Evolutionary conservation across 2,113 vertebrate genomes (phyloP).

Genomic region (Apodemus sylvaticus): DNA sequence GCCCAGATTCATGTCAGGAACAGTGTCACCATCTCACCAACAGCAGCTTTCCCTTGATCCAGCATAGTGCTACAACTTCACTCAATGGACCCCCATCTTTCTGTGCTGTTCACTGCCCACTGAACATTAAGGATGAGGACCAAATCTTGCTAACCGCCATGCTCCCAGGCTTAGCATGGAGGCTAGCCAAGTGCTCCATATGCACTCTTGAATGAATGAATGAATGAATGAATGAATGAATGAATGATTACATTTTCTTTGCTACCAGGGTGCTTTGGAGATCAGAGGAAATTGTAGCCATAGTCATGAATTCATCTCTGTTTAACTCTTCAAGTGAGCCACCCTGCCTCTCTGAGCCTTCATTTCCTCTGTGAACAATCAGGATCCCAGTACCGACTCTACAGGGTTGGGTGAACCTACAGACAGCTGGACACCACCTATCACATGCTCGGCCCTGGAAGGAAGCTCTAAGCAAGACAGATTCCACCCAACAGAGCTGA

Average conservation of each 20-base stretch:
- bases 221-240: neutral
- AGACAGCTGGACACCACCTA: fast-evolving
- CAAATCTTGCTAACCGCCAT: neutral
- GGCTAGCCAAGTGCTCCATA: neutral
- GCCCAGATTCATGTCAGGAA: fast-evolving
- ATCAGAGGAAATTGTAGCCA: neutral
- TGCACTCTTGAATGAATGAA: neutral
- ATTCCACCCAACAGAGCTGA: neutral
- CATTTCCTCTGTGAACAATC: neutral
- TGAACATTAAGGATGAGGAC: fast-evolving
- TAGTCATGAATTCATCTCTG: neutral
- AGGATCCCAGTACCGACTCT: fast-evolving
- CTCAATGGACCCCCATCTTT: too few relatives aligned
- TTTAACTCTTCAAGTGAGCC: neutral
- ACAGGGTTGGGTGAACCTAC: neutral
- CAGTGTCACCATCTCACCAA: fast-evolving
- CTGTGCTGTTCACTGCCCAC: fast-evolving
- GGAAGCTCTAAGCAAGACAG: neutral
- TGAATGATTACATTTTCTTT: neutral
- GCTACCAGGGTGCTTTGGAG: fast-evolving
- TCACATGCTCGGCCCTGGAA: neutral
- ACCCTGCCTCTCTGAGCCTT: neutral
- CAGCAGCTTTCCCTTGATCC: neutral
- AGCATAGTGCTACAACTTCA: fast-evolving
- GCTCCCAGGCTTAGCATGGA: neutral